Conservation (phyloP, 2,888 invertebrate genomes). For the Sicus ferrugineus region DNA sequence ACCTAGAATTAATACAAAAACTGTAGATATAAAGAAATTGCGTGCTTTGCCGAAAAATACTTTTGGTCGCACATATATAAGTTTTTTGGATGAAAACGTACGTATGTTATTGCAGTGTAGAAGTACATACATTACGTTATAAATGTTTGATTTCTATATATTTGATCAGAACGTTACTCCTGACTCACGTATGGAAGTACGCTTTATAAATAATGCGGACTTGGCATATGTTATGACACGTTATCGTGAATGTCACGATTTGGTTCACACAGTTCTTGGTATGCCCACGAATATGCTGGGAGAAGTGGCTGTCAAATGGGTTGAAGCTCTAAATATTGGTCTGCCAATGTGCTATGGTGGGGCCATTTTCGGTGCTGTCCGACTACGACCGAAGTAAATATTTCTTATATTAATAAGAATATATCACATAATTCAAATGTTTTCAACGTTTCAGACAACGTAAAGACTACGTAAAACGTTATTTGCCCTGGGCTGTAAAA, state of each 20-base stretch:
- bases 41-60: constrained; percentile 78
- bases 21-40: constrained; percentile 79
- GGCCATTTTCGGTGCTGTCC: constrained; percentile 88
- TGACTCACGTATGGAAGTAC: constrained; percentile 87
- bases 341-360: constrained; percentile 96
- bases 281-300: constrained; percentile 95
- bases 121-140: background rate
- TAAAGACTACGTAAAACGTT: constrained; percentile 75
- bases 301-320: constrained; percentile 95
- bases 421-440: background rate
- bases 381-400: constrained; percentile 78
- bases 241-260: constrained; percentile 96
- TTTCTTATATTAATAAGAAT: constrained; percentile 14
- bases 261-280: constrained; percentile 87
- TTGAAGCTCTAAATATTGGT: constrained; percentile 94
- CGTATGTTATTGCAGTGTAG: constrained; percentile 47
- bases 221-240: constrained; percentile 96
- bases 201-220: constrained; percentile 87
- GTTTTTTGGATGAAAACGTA: constrained; percentile 81
- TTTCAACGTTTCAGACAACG: constrained; percentile 68
- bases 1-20: constrained; percentile 87
- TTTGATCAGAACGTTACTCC: constrained; percentile 78
- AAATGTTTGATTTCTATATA: constrained; percentile 12
- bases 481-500: constrained; percentile 86
- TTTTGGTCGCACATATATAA: constrained; percentile 84